Evolutionary conservation across 2,797 vertebrate species (phyloP).

Genomic region (Ficedula albicollis): DNA sequence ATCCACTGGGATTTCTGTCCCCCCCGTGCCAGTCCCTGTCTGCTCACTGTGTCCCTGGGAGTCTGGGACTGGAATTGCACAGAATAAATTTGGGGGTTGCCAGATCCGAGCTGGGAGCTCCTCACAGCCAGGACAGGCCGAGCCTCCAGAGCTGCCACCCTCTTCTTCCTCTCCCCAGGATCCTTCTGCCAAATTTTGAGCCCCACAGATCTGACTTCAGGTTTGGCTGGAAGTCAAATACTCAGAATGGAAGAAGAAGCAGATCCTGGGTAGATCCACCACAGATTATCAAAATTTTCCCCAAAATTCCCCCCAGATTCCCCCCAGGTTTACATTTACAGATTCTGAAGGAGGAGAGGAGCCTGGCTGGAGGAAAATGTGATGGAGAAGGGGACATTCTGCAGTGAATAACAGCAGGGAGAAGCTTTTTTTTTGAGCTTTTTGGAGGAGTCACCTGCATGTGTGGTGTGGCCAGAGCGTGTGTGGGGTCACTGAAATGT

Average conservation of each 20-base stretch:
- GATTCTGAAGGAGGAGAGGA: background rate
- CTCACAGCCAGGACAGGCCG: no score
- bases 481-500: conserved; percentile 1
- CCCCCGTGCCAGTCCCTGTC: no score
- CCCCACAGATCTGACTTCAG: background rate
- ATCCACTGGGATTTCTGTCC: no score
- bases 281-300: background rate
- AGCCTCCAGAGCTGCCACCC: no score
- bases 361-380: background rate
- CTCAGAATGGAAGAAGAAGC: background rate
- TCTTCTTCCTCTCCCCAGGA: background rate
- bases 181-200: background rate
- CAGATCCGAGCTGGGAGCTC: no score
- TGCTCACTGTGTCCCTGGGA: no score
- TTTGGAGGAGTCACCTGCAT: background rate
- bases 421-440: background rate
- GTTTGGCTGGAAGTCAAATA: background rate
- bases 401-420: background rate
- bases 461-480: fast-evolving
- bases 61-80: no score
- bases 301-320: background rate
- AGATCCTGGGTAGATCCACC: no score
- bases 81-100: no score
- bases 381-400: background rate
- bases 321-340: background rate